Evolutionary conservation across 2,888 invertebrate genomes (phyloP).

Genomic region (Phyto melanocephala): DNA sequence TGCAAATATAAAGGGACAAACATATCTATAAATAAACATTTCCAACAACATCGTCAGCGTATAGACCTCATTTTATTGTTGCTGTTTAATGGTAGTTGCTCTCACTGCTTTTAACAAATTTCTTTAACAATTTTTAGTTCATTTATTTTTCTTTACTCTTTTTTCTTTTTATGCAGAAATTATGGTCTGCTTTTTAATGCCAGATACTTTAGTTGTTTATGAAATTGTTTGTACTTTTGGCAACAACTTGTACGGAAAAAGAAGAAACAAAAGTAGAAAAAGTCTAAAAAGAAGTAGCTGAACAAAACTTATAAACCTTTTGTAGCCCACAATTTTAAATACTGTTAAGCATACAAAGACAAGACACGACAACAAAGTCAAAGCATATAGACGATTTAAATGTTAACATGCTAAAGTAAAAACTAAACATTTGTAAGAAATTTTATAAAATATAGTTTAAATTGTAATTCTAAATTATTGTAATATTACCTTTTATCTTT

Average conservation of each 20-base stretch:
- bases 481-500: no score
- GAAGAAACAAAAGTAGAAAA: not conserved
- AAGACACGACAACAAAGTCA: not conserved
- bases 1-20: not conserved
- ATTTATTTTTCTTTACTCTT: not conserved
- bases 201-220: conserved; percentile 51
- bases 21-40: not conserved
- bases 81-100: not conserved
- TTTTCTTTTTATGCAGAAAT: conserved; percentile 5
- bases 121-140: conserved; percentile 45
- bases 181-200: conserved; percentile 52
- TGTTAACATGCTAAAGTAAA: no score
- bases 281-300: no score
- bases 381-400: no score
- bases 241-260: conserved; percentile 5
- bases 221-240: conserved; percentile 44
- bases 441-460: no score
- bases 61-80: conserved; percentile 32
- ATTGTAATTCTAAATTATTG: no score
- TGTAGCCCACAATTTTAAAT: conserved; percentile 39
- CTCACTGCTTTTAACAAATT: conserved; percentile 1
- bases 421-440: no score
- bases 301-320: conserved; percentile 30
- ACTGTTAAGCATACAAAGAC: conserved; percentile 36
- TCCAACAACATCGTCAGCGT: not conserved